Evolutionary conservation across 2,113 vertebrate genomes (phyloP), one percentile per base, ranked within the genome.

Genomic region (Triplophysa dalaica): DNA sequence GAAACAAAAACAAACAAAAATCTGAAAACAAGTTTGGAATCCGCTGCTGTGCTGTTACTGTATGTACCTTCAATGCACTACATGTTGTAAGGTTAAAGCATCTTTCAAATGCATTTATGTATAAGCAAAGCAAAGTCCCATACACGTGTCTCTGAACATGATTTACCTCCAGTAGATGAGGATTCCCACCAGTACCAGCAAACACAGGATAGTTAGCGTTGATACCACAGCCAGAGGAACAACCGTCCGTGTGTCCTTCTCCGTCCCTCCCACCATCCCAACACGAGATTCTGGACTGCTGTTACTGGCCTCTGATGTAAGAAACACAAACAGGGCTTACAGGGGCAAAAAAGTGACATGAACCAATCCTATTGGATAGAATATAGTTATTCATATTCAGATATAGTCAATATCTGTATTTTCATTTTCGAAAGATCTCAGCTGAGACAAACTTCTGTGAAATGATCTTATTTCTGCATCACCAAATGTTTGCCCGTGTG

Each of bases 91-190:
- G 4, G 29, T 29, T 29, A 29, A 29, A 29, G 29, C 29, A 29
- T 29, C 29, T 29, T 29, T 3, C 29, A 29, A 29, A 29, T 29
- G 33, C 5, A 38, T 7, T 5, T 7, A 38, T 38, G 33, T 38
- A 38, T 5, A 33, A 33, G 33, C 33, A 4, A 33, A 33, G 33
- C 5, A 5, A 33, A 38, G 33, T 38, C 33, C 3, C 33, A 33
- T 33, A 4, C 33, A 45, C 3, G 19, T 72, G 14, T 38, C 33
- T 41, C n/a, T 48, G 33, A 33, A 24, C 48, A 79, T 43, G 3
- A 41, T 48, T 63, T 94, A 99, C 97, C 98, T 98, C 98, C 98
- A 99, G 79, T 99, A 99, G 91, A 99, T 95, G 86, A 99, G 96
- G 89, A 99, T 97, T 90, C 95, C 96, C 89, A 98, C 94, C 92